Conservation (phyloP, 2,888 invertebrate species). For the Galerucella nymphaeae region DNA sequence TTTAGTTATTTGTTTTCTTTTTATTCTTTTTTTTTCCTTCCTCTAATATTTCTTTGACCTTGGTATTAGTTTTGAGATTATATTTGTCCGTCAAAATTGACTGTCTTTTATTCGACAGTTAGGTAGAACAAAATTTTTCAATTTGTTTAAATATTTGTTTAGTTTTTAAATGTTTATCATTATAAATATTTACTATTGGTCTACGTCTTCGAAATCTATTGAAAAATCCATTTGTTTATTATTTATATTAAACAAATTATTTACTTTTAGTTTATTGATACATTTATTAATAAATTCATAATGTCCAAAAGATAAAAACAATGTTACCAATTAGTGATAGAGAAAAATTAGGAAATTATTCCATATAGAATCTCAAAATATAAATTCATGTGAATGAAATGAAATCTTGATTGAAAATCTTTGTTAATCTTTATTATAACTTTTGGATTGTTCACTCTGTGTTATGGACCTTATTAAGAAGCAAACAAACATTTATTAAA, state of each 20-base stretch:
- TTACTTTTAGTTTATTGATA: not conserved
- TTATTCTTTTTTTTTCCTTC: not conserved
- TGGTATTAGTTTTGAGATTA: too few species aligned
- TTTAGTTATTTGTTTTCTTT: not conserved
- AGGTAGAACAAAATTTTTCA: not conserved
- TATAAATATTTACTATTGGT: not conserved
- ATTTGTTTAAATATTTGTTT: not conserved
- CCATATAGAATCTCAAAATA: not conserved
- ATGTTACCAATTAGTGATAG: not conserved
- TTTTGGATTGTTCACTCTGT: too few species aligned
- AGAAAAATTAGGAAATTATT: not conserved
- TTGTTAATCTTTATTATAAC: too few species aligned
- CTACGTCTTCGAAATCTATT: not conserved
- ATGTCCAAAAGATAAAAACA: constrained; percentile 2
- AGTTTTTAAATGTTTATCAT: not conserved
- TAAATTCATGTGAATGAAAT: too few species aligned
- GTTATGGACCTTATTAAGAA: too few species aligned
- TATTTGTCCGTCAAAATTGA: too few species aligned
- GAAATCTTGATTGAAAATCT: too few species aligned
- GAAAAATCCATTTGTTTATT: constrained; percentile 4
- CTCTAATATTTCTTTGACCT: too few species aligned
- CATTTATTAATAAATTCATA: not conserved
- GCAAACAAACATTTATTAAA: too few species aligned
- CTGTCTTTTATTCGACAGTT: not conserved
- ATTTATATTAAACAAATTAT: not conserved